phyloP scores from a whole-genome alignment of 2,888 invertebrate genomes.

The Tortricodes alternella region DNA sequence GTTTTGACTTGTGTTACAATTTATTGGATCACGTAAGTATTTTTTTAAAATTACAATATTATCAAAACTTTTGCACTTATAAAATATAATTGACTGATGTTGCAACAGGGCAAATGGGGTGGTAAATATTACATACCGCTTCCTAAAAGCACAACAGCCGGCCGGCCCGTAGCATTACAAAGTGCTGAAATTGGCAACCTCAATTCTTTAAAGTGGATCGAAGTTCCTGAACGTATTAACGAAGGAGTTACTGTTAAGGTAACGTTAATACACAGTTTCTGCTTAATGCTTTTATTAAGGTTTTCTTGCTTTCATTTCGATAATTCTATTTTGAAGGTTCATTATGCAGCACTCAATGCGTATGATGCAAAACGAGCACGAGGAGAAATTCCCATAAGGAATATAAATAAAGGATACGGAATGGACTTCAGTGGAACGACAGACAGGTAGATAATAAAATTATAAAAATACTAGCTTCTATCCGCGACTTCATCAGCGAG shows the following conservation, averaged over 20 bases:
- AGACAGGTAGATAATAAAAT: constrained; percentile 38
- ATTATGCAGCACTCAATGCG: constrained; percentile 47
- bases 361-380: constrained; percentile 45
- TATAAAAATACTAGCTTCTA: neutral
- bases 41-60: neutral
- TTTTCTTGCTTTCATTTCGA: neutral
- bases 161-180: constrained; percentile 12
- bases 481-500: too few relatives aligned
- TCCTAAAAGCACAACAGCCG: constrained; percentile 18
- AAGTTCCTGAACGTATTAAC: neutral
- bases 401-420: constrained; percentile 40
- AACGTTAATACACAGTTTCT: neutral
- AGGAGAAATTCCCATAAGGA: constrained; percentile 14
- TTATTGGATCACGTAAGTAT: constrained; percentile 28
- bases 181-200: constrained; percentile 9
- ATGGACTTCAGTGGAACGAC: constrained; percentile 59
- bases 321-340: constrained; percentile 41
- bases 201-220: constrained; percentile 24
- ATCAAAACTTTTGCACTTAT: neutral
- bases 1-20: constrained; percentile 27
- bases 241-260: constrained; percentile 23
- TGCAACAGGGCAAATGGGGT: constrained; percentile 44
- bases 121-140: constrained; percentile 46
- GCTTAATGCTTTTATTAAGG: neutral
- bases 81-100: neutral